Conservation (phyloP, 2,888 invertebrate genomes). For the Diabrotica balteata region DNA sequence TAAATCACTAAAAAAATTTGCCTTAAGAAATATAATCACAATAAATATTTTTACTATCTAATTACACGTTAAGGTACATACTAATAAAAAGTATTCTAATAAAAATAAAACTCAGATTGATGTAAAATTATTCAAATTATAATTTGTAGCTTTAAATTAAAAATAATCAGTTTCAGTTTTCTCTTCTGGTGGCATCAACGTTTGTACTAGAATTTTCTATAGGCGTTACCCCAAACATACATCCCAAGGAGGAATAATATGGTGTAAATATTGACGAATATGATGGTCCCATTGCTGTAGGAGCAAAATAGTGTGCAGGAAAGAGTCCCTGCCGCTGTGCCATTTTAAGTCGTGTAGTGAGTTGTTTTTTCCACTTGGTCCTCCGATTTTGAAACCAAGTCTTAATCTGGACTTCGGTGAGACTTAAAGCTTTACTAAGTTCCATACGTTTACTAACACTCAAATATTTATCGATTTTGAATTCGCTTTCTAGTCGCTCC, state of each 20-base stretch:
- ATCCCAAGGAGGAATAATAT: constrained; percentile 69
- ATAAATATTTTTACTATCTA: too few relatives aligned
- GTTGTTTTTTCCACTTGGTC: constrained; percentile 97
- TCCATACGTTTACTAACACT: constrained; percentile 96
- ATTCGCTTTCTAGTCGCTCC: constrained; percentile 90
- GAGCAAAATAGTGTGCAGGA: constrained; percentile 72
- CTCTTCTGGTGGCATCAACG: constrained; percentile 7
- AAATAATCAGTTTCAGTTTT: background rate
- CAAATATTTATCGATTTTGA: constrained; percentile 94
- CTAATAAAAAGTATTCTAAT: too few relatives aligned
- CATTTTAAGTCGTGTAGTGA: constrained; percentile 88
- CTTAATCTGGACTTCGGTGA: constrained; percentile 96
- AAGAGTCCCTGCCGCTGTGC: constrained; percentile 86
- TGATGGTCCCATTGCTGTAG: constrained; percentile 59
- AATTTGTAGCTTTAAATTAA: too few relatives aligned
- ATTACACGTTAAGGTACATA: too few relatives aligned
- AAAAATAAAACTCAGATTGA: too few relatives aligned
- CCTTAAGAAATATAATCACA: too few relatives aligned
- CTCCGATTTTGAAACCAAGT: constrained; percentile 92
- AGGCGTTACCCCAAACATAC: constrained; percentile 67
- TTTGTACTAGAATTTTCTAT: constrained; percentile 54
- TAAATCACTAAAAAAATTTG: too few relatives aligned
- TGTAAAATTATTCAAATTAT: too few relatives aligned
- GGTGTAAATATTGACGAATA: constrained; percentile 70
- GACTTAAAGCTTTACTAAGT: constrained; percentile 83